These are phyloP conservation scores for Ptiloglossa arizonensis DNA, from an alignment of 1,140 invertebrate species.

Conservation along the genomic window DNA sequence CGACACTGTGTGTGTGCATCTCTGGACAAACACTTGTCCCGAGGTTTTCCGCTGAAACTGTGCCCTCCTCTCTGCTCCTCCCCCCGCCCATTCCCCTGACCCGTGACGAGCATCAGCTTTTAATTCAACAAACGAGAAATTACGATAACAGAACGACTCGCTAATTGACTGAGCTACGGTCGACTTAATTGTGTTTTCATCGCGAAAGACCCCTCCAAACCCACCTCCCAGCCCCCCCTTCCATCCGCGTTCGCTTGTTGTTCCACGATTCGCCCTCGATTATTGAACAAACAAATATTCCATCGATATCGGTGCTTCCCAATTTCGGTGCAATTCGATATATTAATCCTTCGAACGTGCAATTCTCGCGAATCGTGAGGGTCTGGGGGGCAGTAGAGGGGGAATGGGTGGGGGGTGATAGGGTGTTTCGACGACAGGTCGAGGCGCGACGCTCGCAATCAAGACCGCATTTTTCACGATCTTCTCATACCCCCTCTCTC, in stretches of 20 bases:
- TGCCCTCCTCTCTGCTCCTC: no score
- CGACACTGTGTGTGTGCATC: background rate
- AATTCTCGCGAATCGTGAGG: background rate
- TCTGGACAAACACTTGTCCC: background rate
- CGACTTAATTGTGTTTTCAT: slow-evolving; percentile 27
- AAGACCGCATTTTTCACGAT: background rate
- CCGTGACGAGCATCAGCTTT: background rate
- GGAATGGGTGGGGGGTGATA: no score
- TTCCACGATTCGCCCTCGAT: background rate
- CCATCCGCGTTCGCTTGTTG: no score
- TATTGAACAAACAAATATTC: background rate
- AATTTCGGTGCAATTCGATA: background rate
- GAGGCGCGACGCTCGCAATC: background rate
- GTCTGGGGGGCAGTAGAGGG: no score
- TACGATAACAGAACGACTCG: background rate
- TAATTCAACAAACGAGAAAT: slow-evolving; percentile 8
- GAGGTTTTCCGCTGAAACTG: background rate
- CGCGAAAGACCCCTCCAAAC: background rate
- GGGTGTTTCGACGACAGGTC: no score
- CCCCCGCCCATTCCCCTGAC: no score
- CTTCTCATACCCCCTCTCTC: no score
- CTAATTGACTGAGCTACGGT: background rate
- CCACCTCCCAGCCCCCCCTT: no score
- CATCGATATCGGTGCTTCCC: background rate
- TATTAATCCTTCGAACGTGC: background rate